Conservation (phyloP, 2,113 vertebrate species). For the Abramis brama region DNA sequence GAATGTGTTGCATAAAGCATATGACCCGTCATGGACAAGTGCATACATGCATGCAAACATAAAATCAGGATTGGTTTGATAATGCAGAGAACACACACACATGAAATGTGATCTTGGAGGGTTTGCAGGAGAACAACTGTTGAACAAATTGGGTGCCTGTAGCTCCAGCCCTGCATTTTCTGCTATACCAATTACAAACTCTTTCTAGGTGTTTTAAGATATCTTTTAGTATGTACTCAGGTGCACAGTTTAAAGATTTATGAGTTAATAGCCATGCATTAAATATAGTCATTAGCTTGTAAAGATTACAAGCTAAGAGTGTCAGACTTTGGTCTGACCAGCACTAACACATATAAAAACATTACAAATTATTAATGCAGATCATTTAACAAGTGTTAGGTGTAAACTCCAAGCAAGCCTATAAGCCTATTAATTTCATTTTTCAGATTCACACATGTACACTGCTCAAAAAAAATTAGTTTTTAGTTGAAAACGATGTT, state of each 20-base stretch:
- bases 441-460: no score
- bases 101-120: conserved; percentile 13
- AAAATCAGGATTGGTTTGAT: conserved; percentile 4
- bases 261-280: not conserved
- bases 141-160: not conserved
- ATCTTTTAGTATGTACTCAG: not conserved
- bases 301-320: not conserved
- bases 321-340: not conserved
- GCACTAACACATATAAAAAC: not conserved
- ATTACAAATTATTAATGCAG: not conserved
- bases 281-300: not conserved
- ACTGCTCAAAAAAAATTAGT: no score
- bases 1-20: conserved; percentile 23
- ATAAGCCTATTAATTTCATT: not conserved
- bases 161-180: not conserved
- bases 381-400: not conserved
- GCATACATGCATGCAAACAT: not conserved
- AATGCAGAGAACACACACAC: not conserved
- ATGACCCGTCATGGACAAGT: conserved; percentile 17
- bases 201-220: not conserved
- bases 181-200: conserved; percentile 1
- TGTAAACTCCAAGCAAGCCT: not conserved
- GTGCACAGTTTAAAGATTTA: not conserved
- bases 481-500: no score
- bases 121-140: conserved; percentile 33